Evolutionary conservation across 2,888 invertebrate genomes (phyloP).

Genomic region (Laspeyria flexula): DNA sequence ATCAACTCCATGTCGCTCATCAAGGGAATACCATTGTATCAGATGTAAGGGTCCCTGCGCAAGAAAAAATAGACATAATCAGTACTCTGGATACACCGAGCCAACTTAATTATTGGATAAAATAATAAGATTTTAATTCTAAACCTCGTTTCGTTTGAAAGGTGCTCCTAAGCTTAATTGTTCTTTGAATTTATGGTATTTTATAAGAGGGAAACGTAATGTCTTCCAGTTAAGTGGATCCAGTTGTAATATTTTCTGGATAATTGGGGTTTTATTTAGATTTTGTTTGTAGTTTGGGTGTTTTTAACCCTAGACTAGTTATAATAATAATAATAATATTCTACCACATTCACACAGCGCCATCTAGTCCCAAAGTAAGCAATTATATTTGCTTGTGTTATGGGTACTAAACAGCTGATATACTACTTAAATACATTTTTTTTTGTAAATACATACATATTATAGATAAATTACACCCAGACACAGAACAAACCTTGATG

Average conservation of each 20-base stretch:
- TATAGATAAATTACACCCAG: too few species aligned
- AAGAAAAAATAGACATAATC: conserved; percentile 66
- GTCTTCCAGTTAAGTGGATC: conserved; percentile 3
- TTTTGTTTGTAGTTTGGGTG: not conserved
- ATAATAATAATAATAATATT: too few species aligned
- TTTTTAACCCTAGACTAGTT: too few species aligned
- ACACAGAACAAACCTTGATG: too few species aligned
- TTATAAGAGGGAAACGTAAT: conserved; percentile 7
- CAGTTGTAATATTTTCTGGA: not conserved
- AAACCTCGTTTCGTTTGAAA: conserved; percentile 11
- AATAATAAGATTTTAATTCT: conserved; percentile 42
- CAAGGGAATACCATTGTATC: conserved; percentile 77
- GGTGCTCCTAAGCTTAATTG: conserved; percentile 17
- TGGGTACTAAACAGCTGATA: too few species aligned
- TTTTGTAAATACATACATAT: too few species aligned
- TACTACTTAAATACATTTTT: too few species aligned
- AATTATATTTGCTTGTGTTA: too few species aligned
- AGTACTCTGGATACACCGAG: conserved; percentile 45
- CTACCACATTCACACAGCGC: too few species aligned
- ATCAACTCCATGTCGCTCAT: conserved; percentile 57
- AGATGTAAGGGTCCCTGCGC: conserved; percentile 61
- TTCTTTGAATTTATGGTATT: conserved; percentile 18
- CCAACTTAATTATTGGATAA: conserved; percentile 49
- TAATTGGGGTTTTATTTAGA: conserved; percentile 3
- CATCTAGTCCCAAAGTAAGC: too few species aligned